These are phyloP conservation scores for Neofelis nebulosa DNA, from an alignment of 2,113 vertebrate genomes.

Conservation along the genomic window DNA sequence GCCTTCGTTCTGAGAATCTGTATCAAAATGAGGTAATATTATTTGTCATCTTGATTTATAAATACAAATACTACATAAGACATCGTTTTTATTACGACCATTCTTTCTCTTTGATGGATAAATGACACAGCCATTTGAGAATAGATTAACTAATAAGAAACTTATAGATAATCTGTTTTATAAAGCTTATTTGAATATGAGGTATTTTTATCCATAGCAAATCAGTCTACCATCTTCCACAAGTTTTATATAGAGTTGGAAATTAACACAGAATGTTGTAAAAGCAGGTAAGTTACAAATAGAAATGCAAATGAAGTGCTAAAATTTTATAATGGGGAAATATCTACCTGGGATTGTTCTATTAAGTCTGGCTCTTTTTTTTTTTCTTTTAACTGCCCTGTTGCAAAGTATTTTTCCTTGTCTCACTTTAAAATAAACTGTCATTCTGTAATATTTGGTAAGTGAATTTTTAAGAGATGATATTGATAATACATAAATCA, in stretches of 20 bases:
- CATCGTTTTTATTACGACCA: neutral
- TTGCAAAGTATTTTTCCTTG: neutral
- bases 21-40: neutral
- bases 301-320: conserved; percentile 63
- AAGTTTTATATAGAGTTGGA: conserved; percentile 35
- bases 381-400: neutral
- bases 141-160: conserved; percentile 2
- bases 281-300: conserved; percentile 57
- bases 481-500: neutral
- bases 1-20: neutral
- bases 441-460: neutral
- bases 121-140: neutral
- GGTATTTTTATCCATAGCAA: conserved; percentile 47
- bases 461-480: conserved; percentile 1
- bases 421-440: conserved; percentile 20
- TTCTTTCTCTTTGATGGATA: neutral
- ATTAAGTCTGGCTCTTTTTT: neutral
- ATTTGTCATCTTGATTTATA: neutral
- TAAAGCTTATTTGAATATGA: conserved; percentile 19
- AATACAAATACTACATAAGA: neutral
- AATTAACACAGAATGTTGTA: conserved; percentile 50
- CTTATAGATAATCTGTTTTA: neutral
- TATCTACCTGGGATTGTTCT: neutral
- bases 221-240: conserved; percentile 39
- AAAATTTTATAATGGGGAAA: conserved; percentile 37